A percentile compares a stretch with the other conserved stretches of the same genome.
These are phyloP conservation scores for Cyclophora punctaria DNA, from an alignment of 2,888 invertebrate genomes.

Conservation along the genomic window DNA sequence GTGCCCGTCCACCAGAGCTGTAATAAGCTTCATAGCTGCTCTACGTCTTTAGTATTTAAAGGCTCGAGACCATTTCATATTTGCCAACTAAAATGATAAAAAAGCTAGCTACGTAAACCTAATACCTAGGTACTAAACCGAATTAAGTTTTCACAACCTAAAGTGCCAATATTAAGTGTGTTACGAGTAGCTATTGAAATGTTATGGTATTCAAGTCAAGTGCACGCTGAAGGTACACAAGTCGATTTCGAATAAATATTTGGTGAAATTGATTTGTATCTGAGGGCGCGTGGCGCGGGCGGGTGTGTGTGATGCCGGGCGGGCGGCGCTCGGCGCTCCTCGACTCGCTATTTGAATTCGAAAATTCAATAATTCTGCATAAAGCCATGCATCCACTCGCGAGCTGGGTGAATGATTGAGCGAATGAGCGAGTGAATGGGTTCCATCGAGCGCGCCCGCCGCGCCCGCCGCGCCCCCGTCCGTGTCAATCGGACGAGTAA, in stretches of 20 bases:
- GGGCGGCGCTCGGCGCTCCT: constrained; percentile 21
- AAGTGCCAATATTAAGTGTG: too few relatives aligned
- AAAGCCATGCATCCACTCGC: constrained; percentile 52
- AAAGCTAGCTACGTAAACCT: too few relatives aligned
- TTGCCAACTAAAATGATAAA: too few relatives aligned
- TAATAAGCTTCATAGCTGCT: too few relatives aligned
- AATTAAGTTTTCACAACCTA: too few relatives aligned
- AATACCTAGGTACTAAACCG: too few relatives aligned
- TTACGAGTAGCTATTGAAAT: too few relatives aligned
- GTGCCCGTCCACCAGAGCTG: too few relatives aligned
- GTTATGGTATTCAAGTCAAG: too few relatives aligned
- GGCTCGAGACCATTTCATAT: too few relatives aligned
- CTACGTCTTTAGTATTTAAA: too few relatives aligned
- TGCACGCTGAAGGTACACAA: too few relatives aligned
- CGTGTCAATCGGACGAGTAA: constrained; percentile 31
- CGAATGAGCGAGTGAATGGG: constrained; percentile 48
- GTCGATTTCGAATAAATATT: constrained; percentile 29
- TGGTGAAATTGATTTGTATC: constrained; percentile 47
- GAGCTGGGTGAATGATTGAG: constrained; percentile 47
- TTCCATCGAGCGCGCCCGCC: constrained; percentile 29
- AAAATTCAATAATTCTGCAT: constrained; percentile 62
- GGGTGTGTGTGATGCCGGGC: background rate
- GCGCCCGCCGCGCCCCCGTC: constrained; percentile 27
- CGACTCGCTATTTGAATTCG: constrained; percentile 37
- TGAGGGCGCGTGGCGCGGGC: background rate